These are phyloP conservation scores for Sisor rabdophorus DNA, from an alignment of 2,113 vertebrate species.

Conservation along the genomic window DNA sequence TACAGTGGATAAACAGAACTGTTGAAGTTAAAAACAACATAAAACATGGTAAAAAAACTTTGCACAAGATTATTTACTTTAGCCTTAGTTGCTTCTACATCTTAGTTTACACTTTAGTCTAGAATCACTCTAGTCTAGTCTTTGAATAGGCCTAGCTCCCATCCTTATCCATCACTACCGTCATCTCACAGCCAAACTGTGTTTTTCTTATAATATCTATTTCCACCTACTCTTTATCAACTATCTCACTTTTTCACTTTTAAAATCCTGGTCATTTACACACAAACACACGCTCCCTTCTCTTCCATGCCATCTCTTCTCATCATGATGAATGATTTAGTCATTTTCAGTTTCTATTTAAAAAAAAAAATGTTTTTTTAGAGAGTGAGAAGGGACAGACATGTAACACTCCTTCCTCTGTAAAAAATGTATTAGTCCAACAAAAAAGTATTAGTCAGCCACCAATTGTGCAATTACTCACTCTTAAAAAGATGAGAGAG, in stretches of 20 bases:
- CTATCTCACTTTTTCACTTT: slow-evolving; percentile 10
- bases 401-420: slow-evolving; percentile 40
- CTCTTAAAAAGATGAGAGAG: too few species aligned
- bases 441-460: too few species aligned
- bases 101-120: too few species aligned
- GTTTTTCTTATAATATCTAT: slow-evolving; percentile 48
- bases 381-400: slow-evolving; percentile 34
- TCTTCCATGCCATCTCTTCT: slow-evolving; percentile 14
- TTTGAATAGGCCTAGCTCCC: slow-evolving; percentile 44
- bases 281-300: slow-evolving; percentile 1
- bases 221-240: slow-evolving; percentile 16
- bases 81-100: slow-evolving; percentile 39
- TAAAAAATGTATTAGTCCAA: too few species aligned
- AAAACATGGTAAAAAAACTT: too few species aligned
- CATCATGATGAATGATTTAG: slow-evolving; percentile 52
- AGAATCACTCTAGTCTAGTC: too few species aligned
- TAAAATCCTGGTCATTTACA: slow-evolving; percentile 3
- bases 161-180: slow-evolving; percentile 53
- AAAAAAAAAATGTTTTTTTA: slow-evolving; percentile 34
- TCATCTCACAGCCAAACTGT: slow-evolving; percentile 41
- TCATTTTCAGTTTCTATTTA: slow-evolving; percentile 50
- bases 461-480: too few species aligned
- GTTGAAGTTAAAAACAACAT: too few species aligned
- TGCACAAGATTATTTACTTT: too few species aligned
- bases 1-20: too few species aligned